A percentile compares a stretch with the other conserved stretches of the same genome.
These are phyloP conservation scores for Crotalus viridis DNA, from an alignment of 2,113 vertebrate species.

Conservation along the genomic window DNA sequence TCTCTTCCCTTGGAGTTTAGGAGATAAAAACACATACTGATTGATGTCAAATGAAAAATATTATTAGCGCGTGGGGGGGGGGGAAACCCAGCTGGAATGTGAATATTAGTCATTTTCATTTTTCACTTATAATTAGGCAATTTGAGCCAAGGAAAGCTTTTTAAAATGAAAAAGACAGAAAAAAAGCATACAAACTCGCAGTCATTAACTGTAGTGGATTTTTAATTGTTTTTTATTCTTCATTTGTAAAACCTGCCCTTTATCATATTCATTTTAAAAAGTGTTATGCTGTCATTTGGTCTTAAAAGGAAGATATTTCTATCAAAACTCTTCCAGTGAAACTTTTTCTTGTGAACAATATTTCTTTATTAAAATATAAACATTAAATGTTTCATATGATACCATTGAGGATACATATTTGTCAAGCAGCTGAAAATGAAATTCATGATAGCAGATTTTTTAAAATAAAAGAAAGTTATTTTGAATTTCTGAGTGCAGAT, in stretches of 20 bases:
- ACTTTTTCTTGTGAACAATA: neutral
- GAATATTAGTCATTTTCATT: constrained; percentile 31
- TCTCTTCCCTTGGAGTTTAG: constrained; percentile 10
- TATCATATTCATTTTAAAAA: neutral
- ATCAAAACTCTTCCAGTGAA: neutral
- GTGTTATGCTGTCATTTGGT: constrained; percentile 18
- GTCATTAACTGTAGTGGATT: neutral
- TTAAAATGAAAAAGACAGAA: neutral
- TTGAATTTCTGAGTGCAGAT: neutral
- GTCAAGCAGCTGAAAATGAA: neutral
- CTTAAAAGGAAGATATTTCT: neutral
- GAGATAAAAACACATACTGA: constrained; percentile 13
- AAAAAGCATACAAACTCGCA: neutral
- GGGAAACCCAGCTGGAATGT: constrained; percentile 21
- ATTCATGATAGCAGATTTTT: neutral
- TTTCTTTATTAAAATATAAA: neutral
- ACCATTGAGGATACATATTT: neutral
- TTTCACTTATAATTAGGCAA: constrained; percentile 30
- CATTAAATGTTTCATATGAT: neutral
- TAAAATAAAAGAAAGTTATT: neutral
- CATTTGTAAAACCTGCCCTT: neutral
- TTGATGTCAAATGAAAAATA: constrained; percentile 24
- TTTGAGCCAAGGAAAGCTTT: constrained; percentile 26
- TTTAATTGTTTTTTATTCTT: neutral
- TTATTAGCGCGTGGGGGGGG: neutral